These are phyloP conservation scores for Pseudochromis fuscus DNA, from an alignment of 2,797 vertebrate genomes.

Conservation along the genomic window DNA sequence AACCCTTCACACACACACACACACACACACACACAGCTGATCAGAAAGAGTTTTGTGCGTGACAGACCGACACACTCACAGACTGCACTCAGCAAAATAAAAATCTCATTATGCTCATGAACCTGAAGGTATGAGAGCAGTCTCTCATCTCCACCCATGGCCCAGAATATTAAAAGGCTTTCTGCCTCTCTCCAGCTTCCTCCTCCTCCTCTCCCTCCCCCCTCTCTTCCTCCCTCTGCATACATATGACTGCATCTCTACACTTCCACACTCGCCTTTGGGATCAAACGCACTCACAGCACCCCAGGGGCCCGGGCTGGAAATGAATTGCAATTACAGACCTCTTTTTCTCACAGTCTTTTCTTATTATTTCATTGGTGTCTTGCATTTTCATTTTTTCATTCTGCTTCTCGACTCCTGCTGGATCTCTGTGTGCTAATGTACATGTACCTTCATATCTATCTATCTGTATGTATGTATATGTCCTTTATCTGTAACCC, in stretches of 20 bases:
- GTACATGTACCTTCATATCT: too few species aligned
- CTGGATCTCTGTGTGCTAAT: conserved; percentile 22
- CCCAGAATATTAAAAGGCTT: conserved; percentile 82
- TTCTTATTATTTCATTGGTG: conserved; percentile 72
- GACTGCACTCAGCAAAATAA: conserved; percentile 78
- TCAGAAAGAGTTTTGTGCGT: conserved; percentile 50
- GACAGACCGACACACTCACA: conserved; percentile 46
- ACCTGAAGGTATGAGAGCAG: conserved; percentile 85
- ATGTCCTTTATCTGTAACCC: too few species aligned
- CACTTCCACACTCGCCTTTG: conserved; percentile 69
- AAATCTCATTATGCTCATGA: conserved; percentile 86
- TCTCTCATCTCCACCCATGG: conserved; percentile 81
- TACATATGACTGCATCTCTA: conserved; percentile 75
- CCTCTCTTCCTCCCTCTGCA: conserved; percentile 56
- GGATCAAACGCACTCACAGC: conserved; percentile 77
- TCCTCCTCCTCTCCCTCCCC: conserved; percentile 19
- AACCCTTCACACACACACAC: conserved; percentile 27
- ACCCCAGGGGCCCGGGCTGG: conserved; percentile 71
- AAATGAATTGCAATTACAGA: conserved; percentile 94
- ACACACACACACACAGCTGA: conserved; percentile 29
- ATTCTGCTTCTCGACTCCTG: conserved; percentile 19
- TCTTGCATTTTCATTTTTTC: conserved; percentile 36
- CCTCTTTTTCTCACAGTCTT: conserved; percentile 68
- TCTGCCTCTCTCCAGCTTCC: conserved; percentile 52
- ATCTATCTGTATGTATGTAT: conserved; percentile 6